Percentiles rank a stretch among this genome's conserved stretches.
Evolutionary conservation across 2,113 vertebrate species (phyloP).

Genomic region (Chaetodon trifascialis): DNA sequence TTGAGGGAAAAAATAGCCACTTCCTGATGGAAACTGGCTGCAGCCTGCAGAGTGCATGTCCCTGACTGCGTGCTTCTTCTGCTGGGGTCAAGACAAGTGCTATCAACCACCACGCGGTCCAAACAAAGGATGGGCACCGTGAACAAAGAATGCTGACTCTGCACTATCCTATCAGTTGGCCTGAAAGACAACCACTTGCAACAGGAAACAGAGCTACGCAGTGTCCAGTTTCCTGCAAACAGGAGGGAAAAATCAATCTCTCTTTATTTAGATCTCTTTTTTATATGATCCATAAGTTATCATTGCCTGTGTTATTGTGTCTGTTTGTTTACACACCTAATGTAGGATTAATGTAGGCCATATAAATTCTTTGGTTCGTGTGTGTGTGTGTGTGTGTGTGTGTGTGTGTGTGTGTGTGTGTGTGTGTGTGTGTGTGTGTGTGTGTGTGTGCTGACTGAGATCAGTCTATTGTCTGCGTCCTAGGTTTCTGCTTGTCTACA

Average conservation of each 20-base stretch:
- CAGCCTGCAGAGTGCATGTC: not conserved
- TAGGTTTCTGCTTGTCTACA: slow-evolving; percentile 30
- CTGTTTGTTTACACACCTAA: slow-evolving; percentile 17
- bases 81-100: slow-evolving; percentile 49
- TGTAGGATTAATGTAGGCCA: slow-evolving; percentile 1
- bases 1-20: not conserved
- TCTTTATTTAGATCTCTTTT: slow-evolving; percentile 38
- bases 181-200: slow-evolving; percentile 69
- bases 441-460: not conserved
- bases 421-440: not conserved
- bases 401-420: not conserved
- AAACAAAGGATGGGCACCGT: slow-evolving; percentile 57
- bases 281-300: not conserved
- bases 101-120: slow-evolving; percentile 17
- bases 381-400: not conserved
- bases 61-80: slow-evolving; percentile 25
- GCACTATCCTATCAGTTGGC: slow-evolving; percentile 58
- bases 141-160: slow-evolving; percentile 72
- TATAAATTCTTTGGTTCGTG: not conserved
- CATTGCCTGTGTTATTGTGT: not conserved
- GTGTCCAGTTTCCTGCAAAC: slow-evolving; percentile 73
- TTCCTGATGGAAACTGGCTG: slow-evolving; percentile 4
- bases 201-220: slow-evolving; percentile 76
- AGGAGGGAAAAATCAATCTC: slow-evolving; percentile 44
- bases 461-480: slow-evolving; percentile 2